Evolutionary conservation across 2,797 vertebrate species (phyloP).

Genomic region (Halcyon badia): DNA sequence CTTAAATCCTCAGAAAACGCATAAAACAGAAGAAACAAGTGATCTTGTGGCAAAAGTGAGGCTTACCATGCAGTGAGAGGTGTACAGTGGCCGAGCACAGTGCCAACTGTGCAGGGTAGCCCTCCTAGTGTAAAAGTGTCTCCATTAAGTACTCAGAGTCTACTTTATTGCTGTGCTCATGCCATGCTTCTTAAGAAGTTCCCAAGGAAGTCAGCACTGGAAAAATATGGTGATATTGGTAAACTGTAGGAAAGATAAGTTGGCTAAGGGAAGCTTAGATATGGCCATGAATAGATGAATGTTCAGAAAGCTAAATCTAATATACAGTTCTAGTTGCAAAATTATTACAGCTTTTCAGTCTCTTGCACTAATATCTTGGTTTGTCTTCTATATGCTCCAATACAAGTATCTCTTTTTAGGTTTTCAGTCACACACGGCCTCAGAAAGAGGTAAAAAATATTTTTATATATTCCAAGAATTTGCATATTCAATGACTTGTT

Average conservation of each 20-base stretch:
- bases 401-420: background rate
- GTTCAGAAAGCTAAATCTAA: background rate
- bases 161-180: background rate
- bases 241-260: background rate
- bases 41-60: background rate
- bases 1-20: background rate
- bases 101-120: background rate
- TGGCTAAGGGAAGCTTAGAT: background rate
- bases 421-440: background rate
- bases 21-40: background rate
- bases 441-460: background rate
- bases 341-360: background rate
- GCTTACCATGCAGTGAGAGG: background rate
- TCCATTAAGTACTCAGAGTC: background rate
- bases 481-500: background rate
- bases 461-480: background rate
- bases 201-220: background rate
- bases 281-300: background rate
- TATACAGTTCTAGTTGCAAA: background rate
- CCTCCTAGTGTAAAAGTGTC: background rate
- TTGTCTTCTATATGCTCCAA: background rate
- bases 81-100: background rate
- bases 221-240: background rate
- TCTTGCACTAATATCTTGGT: background rate
- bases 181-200: background rate